Conservation (phyloP, 2,113 vertebrate species). For the Phaethornis superciliosus region DNA sequence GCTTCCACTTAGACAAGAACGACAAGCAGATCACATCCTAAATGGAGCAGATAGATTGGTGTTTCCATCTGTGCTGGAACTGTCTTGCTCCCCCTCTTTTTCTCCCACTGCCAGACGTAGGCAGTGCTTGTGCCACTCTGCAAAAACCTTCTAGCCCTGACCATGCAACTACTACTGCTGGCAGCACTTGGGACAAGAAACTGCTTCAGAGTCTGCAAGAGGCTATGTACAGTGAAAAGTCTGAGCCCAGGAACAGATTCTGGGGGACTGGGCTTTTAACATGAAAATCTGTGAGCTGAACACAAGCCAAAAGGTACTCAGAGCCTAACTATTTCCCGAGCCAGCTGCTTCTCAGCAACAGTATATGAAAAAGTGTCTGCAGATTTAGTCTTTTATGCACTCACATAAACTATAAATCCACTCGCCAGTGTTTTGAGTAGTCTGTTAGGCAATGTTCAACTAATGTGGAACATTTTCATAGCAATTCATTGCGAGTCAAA, state of each 20-base stretch:
- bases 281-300: constrained; percentile 20
- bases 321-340: background rate
- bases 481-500: background rate
- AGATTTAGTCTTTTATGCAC: background rate
- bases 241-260: background rate
- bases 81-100: background rate
- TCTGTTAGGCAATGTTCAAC: background rate
- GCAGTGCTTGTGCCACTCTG: background rate
- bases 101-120: background rate
- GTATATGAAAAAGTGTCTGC: background rate
- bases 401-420: constrained; percentile 14
- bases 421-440: background rate
- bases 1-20: constrained; percentile 61
- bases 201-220: background rate
- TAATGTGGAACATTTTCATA: background rate
- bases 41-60: constrained; percentile 35
- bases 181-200: background rate
- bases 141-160: background rate
- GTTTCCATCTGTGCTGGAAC: constrained; percentile 22
- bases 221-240: background rate
- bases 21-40: constrained; percentile 64
- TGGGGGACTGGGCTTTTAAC: background rate
- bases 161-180: background rate
- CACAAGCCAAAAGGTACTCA: constrained; percentile 7
- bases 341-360: constrained; percentile 20